A percentile compares a stretch with the other conserved stretches of the same genome.
Conservation (phyloP, 1,140 invertebrate genomes). For the Cherax quadricarinatus region DNA sequence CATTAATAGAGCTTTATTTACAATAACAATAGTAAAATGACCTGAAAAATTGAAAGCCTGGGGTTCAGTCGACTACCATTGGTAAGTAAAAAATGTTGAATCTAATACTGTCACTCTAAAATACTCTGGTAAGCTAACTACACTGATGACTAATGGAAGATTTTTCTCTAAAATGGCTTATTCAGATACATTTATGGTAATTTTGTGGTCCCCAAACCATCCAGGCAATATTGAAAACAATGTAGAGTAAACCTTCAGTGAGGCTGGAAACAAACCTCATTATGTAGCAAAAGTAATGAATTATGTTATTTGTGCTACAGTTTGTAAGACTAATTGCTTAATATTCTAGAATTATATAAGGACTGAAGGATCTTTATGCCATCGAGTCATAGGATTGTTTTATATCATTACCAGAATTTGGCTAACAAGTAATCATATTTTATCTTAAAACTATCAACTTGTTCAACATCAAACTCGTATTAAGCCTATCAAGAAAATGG, state of each 20-base stretch:
- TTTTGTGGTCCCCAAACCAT: slow-evolving; percentile 62
- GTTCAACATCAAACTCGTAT: too few relatives aligned
- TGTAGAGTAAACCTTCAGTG: slow-evolving; percentile 5
- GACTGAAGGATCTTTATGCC: too few relatives aligned
- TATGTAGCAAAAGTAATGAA: slow-evolving; percentile 26
- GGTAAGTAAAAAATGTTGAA: slow-evolving; percentile 47
- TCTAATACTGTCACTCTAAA: slow-evolving; percentile 42
- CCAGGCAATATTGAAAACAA: slow-evolving; percentile 41
- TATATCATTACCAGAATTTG: neutral
- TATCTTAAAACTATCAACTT: too few relatives aligned
- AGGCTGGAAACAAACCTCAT: slow-evolving; percentile 1
- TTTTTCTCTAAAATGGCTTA: neutral
- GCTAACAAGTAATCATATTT: neutral
- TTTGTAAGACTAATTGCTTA: slow-evolving; percentile 10
- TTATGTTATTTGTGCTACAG: slow-evolving; percentile 32
- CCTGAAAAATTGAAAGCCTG: slow-evolving; percentile 67
- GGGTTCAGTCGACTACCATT: slow-evolving; percentile 53
- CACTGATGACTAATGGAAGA: slow-evolving; percentile 61
- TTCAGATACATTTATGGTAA: slow-evolving; percentile 24
- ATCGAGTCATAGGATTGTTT: neutral
- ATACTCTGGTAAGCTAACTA: slow-evolving; percentile 37
- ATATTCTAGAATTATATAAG: neutral
- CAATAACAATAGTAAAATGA: slow-evolving; percentile 54
- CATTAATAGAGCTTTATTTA: slow-evolving; percentile 57
- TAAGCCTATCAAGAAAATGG: too few relatives aligned